Evolutionary conservation across 1,140 invertebrate genomes (phyloP).

Genomic region (Archivesica marissinica): DNA sequence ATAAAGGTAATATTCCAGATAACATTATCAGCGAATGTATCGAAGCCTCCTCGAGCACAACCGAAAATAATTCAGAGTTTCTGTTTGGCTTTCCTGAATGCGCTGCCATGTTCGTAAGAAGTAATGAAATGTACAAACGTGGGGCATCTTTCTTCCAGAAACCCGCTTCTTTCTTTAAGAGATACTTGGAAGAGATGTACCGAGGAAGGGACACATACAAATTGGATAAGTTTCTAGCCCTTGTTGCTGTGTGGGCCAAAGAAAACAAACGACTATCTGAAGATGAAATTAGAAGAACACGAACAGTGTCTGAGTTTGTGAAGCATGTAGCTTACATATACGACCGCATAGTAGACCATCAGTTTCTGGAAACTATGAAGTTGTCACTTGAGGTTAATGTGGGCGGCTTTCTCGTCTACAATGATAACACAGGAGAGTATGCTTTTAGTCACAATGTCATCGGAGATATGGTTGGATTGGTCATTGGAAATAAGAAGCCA

Average conservation of each 20-base stretch:
- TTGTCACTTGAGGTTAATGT: slow-evolving; percentile 17
- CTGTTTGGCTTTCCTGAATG: slow-evolving; percentile 50
- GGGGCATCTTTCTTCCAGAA: slow-evolving; percentile 40
- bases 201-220: neutral
- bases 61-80: neutral
- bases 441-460: slow-evolving; percentile 49
- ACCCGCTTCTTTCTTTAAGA: slow-evolving; percentile 32
- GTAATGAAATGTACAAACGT: neutral
- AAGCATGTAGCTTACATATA: neutral
- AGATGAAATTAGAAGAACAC: neutral
- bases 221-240: slow-evolving; percentile 28
- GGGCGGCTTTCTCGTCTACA: slow-evolving; percentile 9
- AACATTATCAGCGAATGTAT: slow-evolving; percentile 8
- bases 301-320: slow-evolving; percentile 4
- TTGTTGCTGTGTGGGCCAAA: slow-evolving; percentile 45
- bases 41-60: neutral
- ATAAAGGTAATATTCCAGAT: neutral
- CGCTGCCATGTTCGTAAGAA: slow-evolving; percentile 44
- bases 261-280: neutral
- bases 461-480: slow-evolving; percentile 39
- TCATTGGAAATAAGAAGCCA: slow-evolving; percentile 14
- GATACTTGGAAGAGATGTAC: slow-evolving; percentile 29
- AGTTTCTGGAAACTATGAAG: slow-evolving; percentile 11
- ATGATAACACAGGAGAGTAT: slow-evolving; percentile 7
- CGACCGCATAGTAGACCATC: neutral